These are phyloP conservation scores for Apotomis turbidana DNA, from an alignment of 2,888 invertebrate species.

Conservation along the genomic window DNA sequence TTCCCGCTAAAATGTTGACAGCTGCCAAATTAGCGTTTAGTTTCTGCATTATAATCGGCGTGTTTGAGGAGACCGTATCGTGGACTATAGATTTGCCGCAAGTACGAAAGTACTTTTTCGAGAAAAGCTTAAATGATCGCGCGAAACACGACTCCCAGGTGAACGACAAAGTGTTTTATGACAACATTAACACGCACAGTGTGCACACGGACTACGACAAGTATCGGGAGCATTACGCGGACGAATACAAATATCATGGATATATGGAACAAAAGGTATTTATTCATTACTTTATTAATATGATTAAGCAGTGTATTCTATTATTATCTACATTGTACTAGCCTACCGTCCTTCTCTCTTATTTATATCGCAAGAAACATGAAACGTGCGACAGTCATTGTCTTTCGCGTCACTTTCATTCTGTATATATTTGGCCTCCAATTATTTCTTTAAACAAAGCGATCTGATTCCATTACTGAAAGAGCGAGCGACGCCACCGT, in stretches of 20 bases:
- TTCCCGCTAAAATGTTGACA: conserved; percentile 37
- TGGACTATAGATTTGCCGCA: conserved; percentile 74
- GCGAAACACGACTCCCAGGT: not conserved
- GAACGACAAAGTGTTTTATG: conserved; percentile 47
- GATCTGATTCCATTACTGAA: too few species aligned
- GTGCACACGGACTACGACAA: conserved; percentile 53
- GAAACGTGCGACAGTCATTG: too few species aligned
- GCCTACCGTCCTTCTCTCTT: not conserved
- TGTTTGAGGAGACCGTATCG: conserved; percentile 55
- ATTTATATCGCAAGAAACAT: too few species aligned
- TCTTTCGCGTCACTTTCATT: too few species aligned
- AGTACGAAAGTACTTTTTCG: conserved; percentile 62
- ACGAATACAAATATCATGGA: conserved; percentile 58
- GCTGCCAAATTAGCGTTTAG: conserved; percentile 45
- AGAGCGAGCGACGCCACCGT: too few species aligned
- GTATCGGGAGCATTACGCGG: conserved; percentile 54
- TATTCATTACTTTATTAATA: conserved; percentile 18
- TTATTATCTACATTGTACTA: not conserved
- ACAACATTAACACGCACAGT: conserved; percentile 58
- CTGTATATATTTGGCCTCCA: too few species aligned
- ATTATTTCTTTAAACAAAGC: too few species aligned
- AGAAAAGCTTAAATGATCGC: conserved; percentile 48
- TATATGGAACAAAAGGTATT: conserved; percentile 72
- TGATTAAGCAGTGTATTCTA: not conserved
- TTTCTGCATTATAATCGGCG: conserved; percentile 49